Evolutionary conservation across 92 coral and sea anemone genomes (phyloP), one percentile per base, ranked within the genome.

Genomic region (Micromussa lordhowensis): DNA sequence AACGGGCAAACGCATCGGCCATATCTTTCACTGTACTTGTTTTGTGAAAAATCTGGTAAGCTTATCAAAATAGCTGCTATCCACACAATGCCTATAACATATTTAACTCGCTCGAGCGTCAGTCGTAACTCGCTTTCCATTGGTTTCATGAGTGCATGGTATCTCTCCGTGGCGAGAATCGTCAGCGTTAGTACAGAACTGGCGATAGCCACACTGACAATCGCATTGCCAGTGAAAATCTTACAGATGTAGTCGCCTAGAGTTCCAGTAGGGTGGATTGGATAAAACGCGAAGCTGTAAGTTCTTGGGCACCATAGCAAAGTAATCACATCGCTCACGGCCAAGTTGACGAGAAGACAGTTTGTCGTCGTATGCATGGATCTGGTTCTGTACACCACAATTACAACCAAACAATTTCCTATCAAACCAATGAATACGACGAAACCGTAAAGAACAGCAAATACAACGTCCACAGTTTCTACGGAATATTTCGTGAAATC

Each of bases 181-280:
- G 93, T 91, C 11, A 93, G 87, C 24, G 98, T 95, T 5, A 93
- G 40, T 0, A 88, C 85, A 1, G 97, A 94, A 9, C 93, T 89
- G 10, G 97, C 85, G 24, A 88, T 89, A 19, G 95, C 85, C 0
- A 93, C 88, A 30, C 93, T 92, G 2, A 95, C 84, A 17, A 95
- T 59, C 0, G 94, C 98, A 58, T 95, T 95, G 44, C 98, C 95
- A n/a, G 95, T 95, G 87, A 95, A 78, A 66, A 95, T 31, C 88
- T 88, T 95, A 77, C 98, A 95, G 32, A 93, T 77, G 30, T 81
- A 77, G 83, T 95, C 98, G 5, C 98, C 98, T 1, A 80, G 29
- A 12, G 36, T 59, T 26, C 98, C 98, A 21, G 68, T 49, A 3
- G 98, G 98, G 71, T 95, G 98, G 53, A 61, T 49, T 4, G 90